Percentiles rank a stretch among this genome's conserved stretches.
These are phyloP conservation scores for Ischnus inquisitorius DNA, from an alignment of 2,888 invertebrate genomes.

Conservation along the genomic window DNA sequence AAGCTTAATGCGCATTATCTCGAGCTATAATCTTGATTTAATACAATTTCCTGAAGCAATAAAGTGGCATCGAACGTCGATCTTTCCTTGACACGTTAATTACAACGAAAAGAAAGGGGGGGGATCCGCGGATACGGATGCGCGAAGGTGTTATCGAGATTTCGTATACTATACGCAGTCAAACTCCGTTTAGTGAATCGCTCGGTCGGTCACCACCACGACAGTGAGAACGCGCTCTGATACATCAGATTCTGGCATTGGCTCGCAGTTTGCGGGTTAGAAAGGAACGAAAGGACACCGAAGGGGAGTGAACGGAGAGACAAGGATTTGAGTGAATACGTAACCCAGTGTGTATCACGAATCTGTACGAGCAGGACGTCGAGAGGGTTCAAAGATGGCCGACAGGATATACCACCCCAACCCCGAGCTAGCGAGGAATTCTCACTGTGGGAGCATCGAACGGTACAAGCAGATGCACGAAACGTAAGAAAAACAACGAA, in stretches of 20 bases:
- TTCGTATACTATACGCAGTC: neutral
- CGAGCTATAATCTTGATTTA: neutral
- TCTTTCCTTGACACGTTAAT: conserved; percentile 23
- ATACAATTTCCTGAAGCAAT: conserved; percentile 3
- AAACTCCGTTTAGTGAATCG: neutral
- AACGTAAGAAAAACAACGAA: conserved; percentile 83
- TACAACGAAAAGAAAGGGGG: neutral
- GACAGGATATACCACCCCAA: conserved; percentile 87
- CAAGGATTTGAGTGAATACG: conserved; percentile 13
- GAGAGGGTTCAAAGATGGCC: conserved; percentile 79
- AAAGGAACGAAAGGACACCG: neutral
- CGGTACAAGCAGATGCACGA: conserved; percentile 94
- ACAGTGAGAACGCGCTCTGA: neutral
- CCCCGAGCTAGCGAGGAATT: conserved; percentile 87
- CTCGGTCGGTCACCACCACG: neutral
- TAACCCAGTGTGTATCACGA: conserved; percentile 6
- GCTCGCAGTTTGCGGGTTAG: neutral
- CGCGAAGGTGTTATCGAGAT: neutral
- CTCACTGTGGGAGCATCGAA: conserved; percentile 90
- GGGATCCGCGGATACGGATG: conserved; percentile 2
- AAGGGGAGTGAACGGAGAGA: neutral
- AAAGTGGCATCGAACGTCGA: neutral
- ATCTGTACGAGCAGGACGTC: neutral
- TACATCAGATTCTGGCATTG: neutral
- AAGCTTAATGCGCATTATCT: neutral